These are phyloP conservation scores for Iguana delicatissima DNA, from an alignment of 2,797 vertebrate species.

Conservation along the genomic window DNA sequence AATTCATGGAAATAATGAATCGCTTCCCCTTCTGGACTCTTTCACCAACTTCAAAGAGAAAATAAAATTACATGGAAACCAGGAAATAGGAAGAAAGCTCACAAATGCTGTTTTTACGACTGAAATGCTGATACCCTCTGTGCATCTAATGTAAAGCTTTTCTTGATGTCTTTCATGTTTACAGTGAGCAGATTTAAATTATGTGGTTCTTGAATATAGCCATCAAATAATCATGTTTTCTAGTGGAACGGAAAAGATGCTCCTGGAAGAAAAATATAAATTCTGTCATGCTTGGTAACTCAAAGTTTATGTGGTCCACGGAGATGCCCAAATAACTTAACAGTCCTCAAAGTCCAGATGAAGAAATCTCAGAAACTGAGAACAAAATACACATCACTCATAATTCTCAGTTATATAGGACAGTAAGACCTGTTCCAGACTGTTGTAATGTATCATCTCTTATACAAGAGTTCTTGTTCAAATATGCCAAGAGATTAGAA, in stretches of 20 bases:
- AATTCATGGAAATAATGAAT: constrained; percentile 75
- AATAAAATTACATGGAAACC: constrained; percentile 64
- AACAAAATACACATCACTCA: not conserved
- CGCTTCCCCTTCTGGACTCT: constrained; percentile 66
- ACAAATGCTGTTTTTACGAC: constrained; percentile 54
- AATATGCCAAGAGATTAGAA: not conserved
- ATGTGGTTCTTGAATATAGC: constrained; percentile 51
- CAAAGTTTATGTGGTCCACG: constrained; percentile 14
- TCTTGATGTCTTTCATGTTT: constrained; percentile 52
- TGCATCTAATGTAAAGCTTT: constrained; percentile 55
- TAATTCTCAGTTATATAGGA: not conserved
- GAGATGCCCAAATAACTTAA: constrained; percentile 5
- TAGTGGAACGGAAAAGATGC: constrained; percentile 9
- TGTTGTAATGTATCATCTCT: not conserved
- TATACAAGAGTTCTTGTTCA: not conserved
- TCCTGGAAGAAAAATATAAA: constrained; percentile 47
- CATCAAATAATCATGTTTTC: constrained; percentile 42
- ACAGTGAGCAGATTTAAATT: constrained; percentile 48
- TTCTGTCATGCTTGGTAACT: not conserved
- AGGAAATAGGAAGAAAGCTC: constrained; percentile 60
- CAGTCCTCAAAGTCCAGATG: constrained; percentile 7
- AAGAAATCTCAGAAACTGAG: constrained; percentile 13
- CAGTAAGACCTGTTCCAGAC: not conserved
- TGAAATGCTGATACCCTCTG: constrained; percentile 58
- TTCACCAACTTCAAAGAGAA: constrained; percentile 71